A percentile compares a stretch with the other conserved stretches of the same genome.
phyloP scores from a whole-genome alignment of 2,888 invertebrate species.

The Phortica okadai region DNA sequence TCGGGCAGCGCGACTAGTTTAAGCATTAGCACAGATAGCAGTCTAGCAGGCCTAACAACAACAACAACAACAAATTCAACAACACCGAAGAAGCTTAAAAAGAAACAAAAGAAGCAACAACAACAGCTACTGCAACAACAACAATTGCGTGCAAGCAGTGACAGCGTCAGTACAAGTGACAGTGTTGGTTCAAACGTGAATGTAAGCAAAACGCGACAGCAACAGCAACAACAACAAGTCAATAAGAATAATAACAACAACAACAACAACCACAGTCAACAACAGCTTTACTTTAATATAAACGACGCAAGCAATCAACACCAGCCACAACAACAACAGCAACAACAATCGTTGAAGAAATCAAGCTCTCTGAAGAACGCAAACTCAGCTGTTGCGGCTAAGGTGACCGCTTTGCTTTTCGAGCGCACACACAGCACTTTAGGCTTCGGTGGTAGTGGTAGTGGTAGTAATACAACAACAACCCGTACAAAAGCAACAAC shows the following conservation, averaged over 20 bases:
- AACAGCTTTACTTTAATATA: constrained; percentile 18
- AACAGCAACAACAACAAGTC: background rate
- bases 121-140: constrained; percentile 5
- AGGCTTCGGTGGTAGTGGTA: constrained; percentile 45
- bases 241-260: constrained; percentile 10
- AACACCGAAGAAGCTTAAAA: constrained; percentile 16
- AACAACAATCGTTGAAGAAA: constrained; percentile 19
- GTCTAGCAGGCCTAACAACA: background rate
- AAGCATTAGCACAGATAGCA: constrained; percentile 49
- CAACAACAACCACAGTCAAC: constrained; percentile 30
- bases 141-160: constrained; percentile 55
- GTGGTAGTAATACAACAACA: background rate
- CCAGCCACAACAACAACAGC: constrained; percentile 34
- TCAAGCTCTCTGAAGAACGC: constrained; percentile 37
- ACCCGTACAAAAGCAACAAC: constrained; percentile 47
- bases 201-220: background rate
- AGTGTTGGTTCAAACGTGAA: background rate
- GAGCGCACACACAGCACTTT: constrained; percentile 58
- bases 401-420: constrained; percentile 59
- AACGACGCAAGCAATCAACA: constrained; percentile 34
- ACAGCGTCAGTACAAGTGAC: constrained; percentile 40
- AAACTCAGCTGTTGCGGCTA: constrained; percentile 44
- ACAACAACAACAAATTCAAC: background rate
- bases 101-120: background rate
- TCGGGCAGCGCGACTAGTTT: constrained; percentile 49